phyloP scores from a whole-genome alignment of 2,113 vertebrate genomes.

The Halichoerus grypus region DNA sequence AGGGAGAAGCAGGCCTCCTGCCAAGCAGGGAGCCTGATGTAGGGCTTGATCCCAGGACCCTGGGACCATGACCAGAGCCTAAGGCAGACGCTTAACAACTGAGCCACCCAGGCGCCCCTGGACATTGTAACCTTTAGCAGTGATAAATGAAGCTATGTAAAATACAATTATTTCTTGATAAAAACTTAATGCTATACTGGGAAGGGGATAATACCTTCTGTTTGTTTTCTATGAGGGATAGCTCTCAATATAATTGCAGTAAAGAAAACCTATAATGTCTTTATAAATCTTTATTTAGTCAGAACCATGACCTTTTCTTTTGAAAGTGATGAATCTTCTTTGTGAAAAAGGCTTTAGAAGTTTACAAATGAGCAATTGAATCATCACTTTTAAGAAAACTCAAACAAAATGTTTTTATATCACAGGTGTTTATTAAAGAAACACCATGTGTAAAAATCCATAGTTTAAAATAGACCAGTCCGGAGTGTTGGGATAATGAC shows the following conservation, averaged over 20 bases:
- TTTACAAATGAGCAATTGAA: conserved; percentile 78
- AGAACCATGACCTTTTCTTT: conserved; percentile 78
- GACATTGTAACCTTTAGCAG: conserved; percentile 46
- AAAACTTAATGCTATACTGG: conserved; percentile 18
- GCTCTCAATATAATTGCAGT: conserved; percentile 77
- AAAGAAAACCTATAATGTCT: conserved; percentile 81
- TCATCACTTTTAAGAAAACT: conserved; percentile 69
- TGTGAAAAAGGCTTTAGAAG: conserved; percentile 65
- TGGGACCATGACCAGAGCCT: no score
- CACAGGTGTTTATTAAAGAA: conserved; percentile 53
- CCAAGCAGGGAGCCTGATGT: no score
- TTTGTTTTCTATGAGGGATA: conserved; percentile 74
- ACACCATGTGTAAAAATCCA: background rate
- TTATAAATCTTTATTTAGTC: conserved; percentile 83
- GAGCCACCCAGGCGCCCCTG: background rate
- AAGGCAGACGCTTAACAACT: no score
- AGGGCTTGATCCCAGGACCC: no score
- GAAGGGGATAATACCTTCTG: conserved; percentile 48
- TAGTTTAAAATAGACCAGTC: conserved; percentile 48
- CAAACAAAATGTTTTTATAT: conserved; percentile 28
- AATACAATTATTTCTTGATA: conserved; percentile 65
- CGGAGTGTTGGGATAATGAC: background rate
- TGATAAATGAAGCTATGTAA: conserved; percentile 61
- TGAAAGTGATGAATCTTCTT: conserved; percentile 76
- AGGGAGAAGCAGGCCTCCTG: no score